Base-by-base conservation (phyloP, 1,140 invertebrate genomes). In the Drosophila setifemur region DNA sequence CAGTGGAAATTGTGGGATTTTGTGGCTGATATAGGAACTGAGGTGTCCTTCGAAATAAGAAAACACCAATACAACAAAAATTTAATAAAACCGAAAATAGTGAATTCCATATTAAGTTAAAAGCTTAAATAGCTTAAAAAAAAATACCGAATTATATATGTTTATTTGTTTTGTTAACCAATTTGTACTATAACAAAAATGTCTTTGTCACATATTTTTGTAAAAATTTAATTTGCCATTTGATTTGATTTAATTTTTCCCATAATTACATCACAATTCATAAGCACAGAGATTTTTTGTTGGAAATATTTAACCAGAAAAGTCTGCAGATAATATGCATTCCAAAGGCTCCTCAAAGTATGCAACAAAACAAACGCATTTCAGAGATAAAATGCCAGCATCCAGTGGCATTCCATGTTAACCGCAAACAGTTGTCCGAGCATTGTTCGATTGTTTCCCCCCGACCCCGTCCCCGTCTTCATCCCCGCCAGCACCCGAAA, bases 401-500 rank as follows among this genome's bases (percentile, higher is more conserved):
- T 14, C 33, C 12, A 33, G 31, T 12, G 12, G 14, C 33, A 37
- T 37, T 37, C 33, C 12, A 31, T 14, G 7, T 23, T 48, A 49
- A 64, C 61, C 61, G 21, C 61, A 66, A 66, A 40, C 43, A 58
- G 16, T 66, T 64, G 61, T 40, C 33, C 42, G 60, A 28, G 26
- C 57, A 64, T 63, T 64, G 57, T 64, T 37, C 60, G 31, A 55
- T 23, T 64, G 25, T 48, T 14, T n/a, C 55, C n/a, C 18, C 1
- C 16, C 50, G 0, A 19, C 33, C 33, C 7, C 11, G 6, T 39
- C 9, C 8, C 8, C 16, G n/a, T 23, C 2, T 5, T 23, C n/a
- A 1, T 12, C 1, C 21, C 6, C 7, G 12, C 12, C 14, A 5
- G 31, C 33, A 16, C 33, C 33, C 1, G 11, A 18, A 19, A 14